A percentile compares a stretch with the other conserved stretches of the same genome.
These are phyloP conservation scores for Cynopterus brachyotis DNA, from an alignment of 2,113 vertebrate genomes.

Conservation along the genomic window DNA sequence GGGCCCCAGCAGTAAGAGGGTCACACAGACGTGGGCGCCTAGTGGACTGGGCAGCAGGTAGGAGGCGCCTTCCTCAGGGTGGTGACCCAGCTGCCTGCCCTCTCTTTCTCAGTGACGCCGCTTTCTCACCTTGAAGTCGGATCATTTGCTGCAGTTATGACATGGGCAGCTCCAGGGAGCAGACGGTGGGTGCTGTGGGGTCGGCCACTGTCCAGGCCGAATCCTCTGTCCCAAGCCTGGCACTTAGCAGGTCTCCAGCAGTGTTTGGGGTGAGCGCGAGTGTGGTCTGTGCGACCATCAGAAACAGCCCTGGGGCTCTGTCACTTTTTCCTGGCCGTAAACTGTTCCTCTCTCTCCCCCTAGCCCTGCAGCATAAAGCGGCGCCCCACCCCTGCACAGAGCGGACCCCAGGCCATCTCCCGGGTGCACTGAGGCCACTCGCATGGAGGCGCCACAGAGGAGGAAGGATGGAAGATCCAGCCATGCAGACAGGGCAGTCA, in stretches of 20 bases:
- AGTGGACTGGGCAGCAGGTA: neutral
- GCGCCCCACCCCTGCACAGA: neutral
- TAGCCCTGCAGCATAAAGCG: neutral
- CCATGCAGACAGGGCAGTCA: neutral
- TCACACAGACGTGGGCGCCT: neutral
- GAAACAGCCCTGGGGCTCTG: neutral
- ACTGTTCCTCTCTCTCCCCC: neutral
- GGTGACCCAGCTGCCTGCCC: neutral
- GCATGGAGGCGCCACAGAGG: rapidly evolving
- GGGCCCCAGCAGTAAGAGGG: neutral
- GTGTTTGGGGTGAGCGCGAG: neutral
- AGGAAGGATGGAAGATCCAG: neutral
- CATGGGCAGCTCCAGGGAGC: neutral
- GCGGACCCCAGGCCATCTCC: neutral
- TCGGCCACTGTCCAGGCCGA: neutral
- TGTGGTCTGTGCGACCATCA: neutral
- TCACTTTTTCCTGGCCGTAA: neutral
- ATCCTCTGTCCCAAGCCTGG: neutral
- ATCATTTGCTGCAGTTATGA: neutral
- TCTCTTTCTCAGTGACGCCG: neutral
- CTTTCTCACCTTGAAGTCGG: neutral
- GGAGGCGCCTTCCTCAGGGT: neutral
- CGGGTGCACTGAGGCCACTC: rapidly evolving
- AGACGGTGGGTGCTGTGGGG: rapidly evolving
- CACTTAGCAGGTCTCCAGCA: neutral